These are phyloP conservation scores for Anarrhichthys ocellatus DNA, from an alignment of 2,113 vertebrate genomes.

Conservation along the genomic window DNA sequence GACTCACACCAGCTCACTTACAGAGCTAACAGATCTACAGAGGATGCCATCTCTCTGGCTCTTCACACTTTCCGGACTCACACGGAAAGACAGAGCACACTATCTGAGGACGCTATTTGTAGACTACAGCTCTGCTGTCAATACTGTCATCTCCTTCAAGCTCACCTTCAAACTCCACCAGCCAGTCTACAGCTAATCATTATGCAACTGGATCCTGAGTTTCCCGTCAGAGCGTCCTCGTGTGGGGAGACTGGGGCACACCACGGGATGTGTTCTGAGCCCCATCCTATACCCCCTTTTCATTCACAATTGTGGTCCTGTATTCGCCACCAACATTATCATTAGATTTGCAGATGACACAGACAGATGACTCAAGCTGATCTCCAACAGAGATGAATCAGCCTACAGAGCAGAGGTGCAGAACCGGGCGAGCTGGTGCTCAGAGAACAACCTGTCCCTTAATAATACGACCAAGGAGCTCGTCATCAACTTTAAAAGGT, in stretches of 20 bases:
- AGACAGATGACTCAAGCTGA: background rate
- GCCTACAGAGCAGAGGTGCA: background rate
- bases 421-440: background rate
- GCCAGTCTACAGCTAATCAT: background rate
- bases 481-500: background rate
- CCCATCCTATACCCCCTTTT: background rate
- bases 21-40: background rate
- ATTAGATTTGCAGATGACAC: background rate
- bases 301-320: background rate
- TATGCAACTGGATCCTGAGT: background rate
- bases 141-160: background rate
- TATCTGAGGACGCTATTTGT: background rate
- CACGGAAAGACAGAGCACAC: background rate
- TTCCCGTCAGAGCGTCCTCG: background rate
- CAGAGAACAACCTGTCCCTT: background rate
- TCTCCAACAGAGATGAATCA: background rate
- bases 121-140: background rate
- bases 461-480: background rate
- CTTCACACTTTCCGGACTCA: background rate
- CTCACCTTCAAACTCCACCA: background rate
- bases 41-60: background rate
- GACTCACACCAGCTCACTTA: background rate
- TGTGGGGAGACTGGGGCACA: background rate
- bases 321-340: background rate
- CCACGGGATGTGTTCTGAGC: background rate